phyloP scores from a whole-genome alignment of 1,140 invertebrate species.

The Drosophila murphyi region DNA sequence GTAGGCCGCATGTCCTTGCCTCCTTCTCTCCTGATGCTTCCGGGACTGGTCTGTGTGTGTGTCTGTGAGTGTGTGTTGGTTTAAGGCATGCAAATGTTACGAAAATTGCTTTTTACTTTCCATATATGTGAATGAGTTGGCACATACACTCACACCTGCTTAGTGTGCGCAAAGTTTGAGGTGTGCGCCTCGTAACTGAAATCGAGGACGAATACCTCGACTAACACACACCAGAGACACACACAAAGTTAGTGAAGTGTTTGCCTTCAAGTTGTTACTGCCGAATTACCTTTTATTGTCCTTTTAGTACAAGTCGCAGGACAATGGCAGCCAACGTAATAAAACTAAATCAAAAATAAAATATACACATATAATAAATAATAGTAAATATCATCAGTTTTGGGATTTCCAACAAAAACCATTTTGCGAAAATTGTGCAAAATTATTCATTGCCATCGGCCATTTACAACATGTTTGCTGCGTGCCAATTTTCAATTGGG shows the following conservation, averaged over 20 bases:
- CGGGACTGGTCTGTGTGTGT: neutral
- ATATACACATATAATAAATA: slow-evolving; percentile 6
- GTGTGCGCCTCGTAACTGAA: slow-evolving; percentile 15
- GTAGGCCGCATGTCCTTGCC: slow-evolving; percentile 66
- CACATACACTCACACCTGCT: slow-evolving; percentile 38
- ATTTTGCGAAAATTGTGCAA: slow-evolving; percentile 16
- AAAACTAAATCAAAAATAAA: slow-evolving; percentile 23
- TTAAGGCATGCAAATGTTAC: slow-evolving; percentile 80
- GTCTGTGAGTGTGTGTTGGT: slow-evolving; percentile 60
- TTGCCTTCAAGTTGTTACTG: slow-evolving; percentile 73
- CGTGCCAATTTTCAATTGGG: neutral
- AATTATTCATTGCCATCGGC: slow-evolving; percentile 24
- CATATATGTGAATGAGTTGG: slow-evolving; percentile 72
- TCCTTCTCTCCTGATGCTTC: slow-evolving; percentile 11
- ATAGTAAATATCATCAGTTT: slow-evolving; percentile 26
- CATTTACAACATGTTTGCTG: slow-evolving; percentile 14
- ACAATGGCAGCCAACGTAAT: slow-evolving; percentile 32
- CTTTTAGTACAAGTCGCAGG: slow-evolving; percentile 32
- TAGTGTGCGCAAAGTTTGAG: slow-evolving; percentile 18
- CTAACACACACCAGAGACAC: slow-evolving; percentile 23
- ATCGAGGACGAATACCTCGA: slow-evolving; percentile 11
- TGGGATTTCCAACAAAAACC: slow-evolving; percentile 12
- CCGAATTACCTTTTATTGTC: slow-evolving; percentile 79
- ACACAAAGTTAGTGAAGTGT: slow-evolving; percentile 73
- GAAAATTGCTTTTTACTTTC: slow-evolving; percentile 81